Evolutionary conservation across 2,797 vertebrate genomes (phyloP), one percentile per base, ranked within the genome.

Genomic region (Neopelma chrysocephalum): DNA sequence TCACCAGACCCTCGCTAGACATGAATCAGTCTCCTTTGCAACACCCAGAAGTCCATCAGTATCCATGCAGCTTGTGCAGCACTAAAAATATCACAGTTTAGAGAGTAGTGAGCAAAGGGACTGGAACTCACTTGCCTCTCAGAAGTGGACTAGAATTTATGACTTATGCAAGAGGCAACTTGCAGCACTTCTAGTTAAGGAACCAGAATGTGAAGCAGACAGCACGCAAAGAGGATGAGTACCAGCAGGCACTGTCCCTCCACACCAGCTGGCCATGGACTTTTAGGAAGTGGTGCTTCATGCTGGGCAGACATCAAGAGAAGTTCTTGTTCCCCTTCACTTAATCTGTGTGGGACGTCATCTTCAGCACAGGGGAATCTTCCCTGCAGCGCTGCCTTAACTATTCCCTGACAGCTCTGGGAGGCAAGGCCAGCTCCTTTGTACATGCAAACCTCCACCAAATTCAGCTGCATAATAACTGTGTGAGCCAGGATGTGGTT

Each of bases 231-330:
- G 65, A 70, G 71, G 71, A 27, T 21, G 29, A 94, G 36, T 11
- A 6, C 36, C 47, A 78, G 12, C 1, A 2, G 76, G 48, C 62
- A 76, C 34, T 68, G 60, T 75, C 87, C 62, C 40, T 51, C 65
- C 71, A 21, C 34, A 53, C 13, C 62, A 82, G 15, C 20, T 10
- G 48, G 22, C 45, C 23, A 2, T 0, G 29, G 53, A 10, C 66
- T 94, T 93, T 80, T 20, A 77, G 94, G 92, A 97, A 93, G 89
- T 75, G 72, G 79, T 31, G 47, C 53, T 92, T 89, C 27, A 71
- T 8, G 0, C 0, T 31, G 45, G 68, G 43, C 82, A 91, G 76
- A 29, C 75, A 61, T 7, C n/a, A 47, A 36, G 80, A 88, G 91
- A 87, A 88, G 64, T 32, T 38, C 56, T 77, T 7, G 3, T 66